Evolutionary conservation across 1,140 invertebrate species (phyloP).

Genomic region (Octopus bimaculoides): DNA sequence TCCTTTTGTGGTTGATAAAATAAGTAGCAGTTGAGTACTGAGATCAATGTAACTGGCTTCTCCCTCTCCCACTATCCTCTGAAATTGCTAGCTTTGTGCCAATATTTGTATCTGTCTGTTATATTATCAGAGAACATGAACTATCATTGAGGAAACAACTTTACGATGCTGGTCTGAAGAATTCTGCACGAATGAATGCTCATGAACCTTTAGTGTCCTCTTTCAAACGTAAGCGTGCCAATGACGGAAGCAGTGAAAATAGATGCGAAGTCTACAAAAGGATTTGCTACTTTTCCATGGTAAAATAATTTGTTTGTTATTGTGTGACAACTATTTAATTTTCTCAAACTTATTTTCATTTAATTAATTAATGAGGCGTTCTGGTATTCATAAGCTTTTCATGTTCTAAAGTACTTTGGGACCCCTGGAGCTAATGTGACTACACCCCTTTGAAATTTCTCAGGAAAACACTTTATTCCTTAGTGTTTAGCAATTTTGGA

Average conservation of each 20-base stretch:
- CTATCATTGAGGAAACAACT: conserved; percentile 62
- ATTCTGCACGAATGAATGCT: conserved; percentile 65
- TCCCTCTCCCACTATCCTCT: no score
- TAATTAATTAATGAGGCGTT: no score
- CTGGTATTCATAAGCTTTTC: no score
- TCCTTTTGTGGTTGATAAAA: no score
- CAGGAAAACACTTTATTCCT: neutral
- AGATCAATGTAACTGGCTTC: no score
- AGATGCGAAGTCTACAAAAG: conserved; percentile 78
- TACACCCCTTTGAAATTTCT: no score
- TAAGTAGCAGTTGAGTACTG: no score
- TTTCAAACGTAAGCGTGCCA: conserved; percentile 57
- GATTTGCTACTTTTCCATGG: conserved; percentile 77
- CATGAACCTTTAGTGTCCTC: conserved; percentile 19
- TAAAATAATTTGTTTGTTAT: conserved; percentile 51
- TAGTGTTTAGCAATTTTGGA: neutral
- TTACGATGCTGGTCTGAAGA: conserved; percentile 63
- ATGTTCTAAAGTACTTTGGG: no score
- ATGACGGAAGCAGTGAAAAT: conserved; percentile 66
- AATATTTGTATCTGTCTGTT: neutral
- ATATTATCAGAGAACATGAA: conserved; percentile 59
- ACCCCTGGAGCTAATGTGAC: no score
- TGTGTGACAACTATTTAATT: no score
- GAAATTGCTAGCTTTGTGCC: no score
- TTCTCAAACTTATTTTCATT: neutral